Evolutionary conservation across 2,113 vertebrate species (phyloP), one percentile per base, ranked within the genome.

Genomic region (Prinia subflava): DNA sequence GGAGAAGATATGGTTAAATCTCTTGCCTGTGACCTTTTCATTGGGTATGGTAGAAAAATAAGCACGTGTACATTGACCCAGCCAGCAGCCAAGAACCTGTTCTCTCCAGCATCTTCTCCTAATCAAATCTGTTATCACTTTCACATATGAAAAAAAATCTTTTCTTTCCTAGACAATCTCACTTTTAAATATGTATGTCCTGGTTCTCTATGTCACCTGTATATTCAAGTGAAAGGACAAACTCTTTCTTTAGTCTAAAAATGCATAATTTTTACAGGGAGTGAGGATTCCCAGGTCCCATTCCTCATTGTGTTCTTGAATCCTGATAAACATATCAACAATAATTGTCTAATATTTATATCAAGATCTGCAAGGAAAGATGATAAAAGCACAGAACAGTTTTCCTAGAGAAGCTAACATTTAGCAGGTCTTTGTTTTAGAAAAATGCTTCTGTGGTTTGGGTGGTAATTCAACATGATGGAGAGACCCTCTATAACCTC

Each of bases 1-100:
- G 47, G 76, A 86, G 93, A 93, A 95, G 84, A 71, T 87, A 89
- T 77, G 69, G 85, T 93, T 96, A 95, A 94, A 92, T 95, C 96
- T 96, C 90, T 95, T 96, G 81, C 83, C 84, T 95, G 35, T 91
- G 59, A 87, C 80, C 31, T 55, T 90, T 93, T 81, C 33, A 69
- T 37, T 62, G 10, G 25, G 22, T 67, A 31, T 47, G 78, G 49
- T 46, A 53, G 67, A 95, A 96, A 74, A 97, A 87, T 28, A 64
- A 41, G 55, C 65, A 62, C 46, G 28, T 24, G 19, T 71, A 37
- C 3, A 0, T 86, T 77, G 53, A 64, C 37, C 44, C 35, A 64
- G 22, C 3, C 31, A 50, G 59, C 49, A 73, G 35, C 49, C 76
- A 87, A 87, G 39, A 68, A 55, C 11, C 16, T 67, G 15, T 71